A percentile compares a stretch with the other conserved stretches of the same genome.
Evolutionary conservation across 2,888 invertebrate species (phyloP).

Genomic region (Acleris literana): DNA sequence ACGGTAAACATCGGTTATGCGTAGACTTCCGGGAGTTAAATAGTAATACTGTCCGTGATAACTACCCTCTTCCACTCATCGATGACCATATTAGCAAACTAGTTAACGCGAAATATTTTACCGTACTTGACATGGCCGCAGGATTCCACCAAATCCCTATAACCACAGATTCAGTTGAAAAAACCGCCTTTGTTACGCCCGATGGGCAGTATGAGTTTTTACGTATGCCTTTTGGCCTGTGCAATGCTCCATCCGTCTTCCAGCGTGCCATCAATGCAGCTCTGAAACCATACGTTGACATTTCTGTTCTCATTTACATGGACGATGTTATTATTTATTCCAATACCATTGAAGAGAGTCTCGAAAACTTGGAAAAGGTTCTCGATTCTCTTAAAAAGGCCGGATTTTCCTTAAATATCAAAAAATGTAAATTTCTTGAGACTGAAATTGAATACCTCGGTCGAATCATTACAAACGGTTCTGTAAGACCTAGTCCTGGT

Average conservation of each 20-base stretch:
- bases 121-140: no score
- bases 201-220: no score
- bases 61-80: no score
- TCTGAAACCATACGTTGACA: background rate
- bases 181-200: no score
- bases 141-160: background rate
- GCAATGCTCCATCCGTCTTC: background rate
- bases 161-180: background rate
- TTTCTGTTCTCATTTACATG: background rate
- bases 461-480: slow-evolving; percentile 15
- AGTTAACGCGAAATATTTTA: no score
- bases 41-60: no score
- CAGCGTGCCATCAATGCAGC: background rate
- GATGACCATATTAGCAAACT: no score
- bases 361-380: slow-evolving; percentile 14
- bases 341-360: background rate
- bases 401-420: slow-evolving; percentile 25
- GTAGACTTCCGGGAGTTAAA: no score
- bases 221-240: no score
- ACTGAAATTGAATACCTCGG: slow-evolving; percentile 37
- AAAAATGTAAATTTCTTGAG: slow-evolving; percentile 38
- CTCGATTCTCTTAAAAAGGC: slow-evolving; percentile 12
- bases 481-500: slow-evolving; percentile 20
- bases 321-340: background rate
- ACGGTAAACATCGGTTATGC: no score